phyloP scores from a whole-genome alignment of 1,140 invertebrate genomes.

The Mylabris phalerata region DNA sequence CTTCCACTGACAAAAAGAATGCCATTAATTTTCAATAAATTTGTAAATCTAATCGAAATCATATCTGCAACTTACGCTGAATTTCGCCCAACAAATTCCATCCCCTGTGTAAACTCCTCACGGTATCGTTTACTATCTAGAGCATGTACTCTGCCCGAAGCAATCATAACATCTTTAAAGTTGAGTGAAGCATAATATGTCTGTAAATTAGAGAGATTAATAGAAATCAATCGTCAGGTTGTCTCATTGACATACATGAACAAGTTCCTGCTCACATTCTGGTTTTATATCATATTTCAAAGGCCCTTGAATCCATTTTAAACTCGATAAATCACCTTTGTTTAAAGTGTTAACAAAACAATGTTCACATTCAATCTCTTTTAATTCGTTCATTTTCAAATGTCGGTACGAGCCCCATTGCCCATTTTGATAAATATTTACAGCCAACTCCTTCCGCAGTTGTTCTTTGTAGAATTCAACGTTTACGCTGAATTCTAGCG shows the following conservation, averaged over 20 bases:
- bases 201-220: conserved; percentile 55
- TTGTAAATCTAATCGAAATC: conserved; percentile 11
- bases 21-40: conserved; percentile 19
- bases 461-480: conserved; percentile 55
- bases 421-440: conserved; percentile 58
- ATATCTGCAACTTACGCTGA: conserved; percentile 48
- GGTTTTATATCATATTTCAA: conserved; percentile 90
- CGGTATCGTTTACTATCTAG: conserved; percentile 36
- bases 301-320: conserved; percentile 84
- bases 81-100: conserved; percentile 61
- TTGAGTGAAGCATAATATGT: conserved; percentile 43
- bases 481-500: conserved; percentile 56
- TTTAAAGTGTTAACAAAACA: conserved; percentile 71
- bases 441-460: conserved; percentile 53
- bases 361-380: conserved; percentile 50
- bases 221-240: too few species aligned
- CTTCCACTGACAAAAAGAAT: too few species aligned
- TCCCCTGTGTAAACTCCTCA: too few species aligned
- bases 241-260: too few species aligned
- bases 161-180: conserved; percentile 7
- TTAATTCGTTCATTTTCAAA: conserved; percentile 20
- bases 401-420: conserved; percentile 57
- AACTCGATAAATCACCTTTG: conserved; percentile 75
- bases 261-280: conserved; percentile 60
- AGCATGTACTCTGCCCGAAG: conserved; percentile 51